These are phyloP conservation scores for Leptinotarsa defecta DNA, from an alignment of 1,140 invertebrate species.

Conservation along the genomic window DNA sequence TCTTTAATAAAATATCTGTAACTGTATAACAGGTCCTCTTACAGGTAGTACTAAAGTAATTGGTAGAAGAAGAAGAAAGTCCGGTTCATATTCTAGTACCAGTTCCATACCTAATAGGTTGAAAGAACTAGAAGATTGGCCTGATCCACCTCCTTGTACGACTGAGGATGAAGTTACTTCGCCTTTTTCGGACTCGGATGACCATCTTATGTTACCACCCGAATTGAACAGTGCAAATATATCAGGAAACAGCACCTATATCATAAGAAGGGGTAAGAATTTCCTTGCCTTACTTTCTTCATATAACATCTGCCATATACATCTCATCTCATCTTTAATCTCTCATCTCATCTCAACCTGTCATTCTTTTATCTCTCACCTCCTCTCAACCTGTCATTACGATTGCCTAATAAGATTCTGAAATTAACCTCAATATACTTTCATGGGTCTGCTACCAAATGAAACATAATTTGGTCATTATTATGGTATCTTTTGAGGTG, in stretches of 20 bases:
- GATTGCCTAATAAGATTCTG: too few species aligned
- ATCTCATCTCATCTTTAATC: too few species aligned
- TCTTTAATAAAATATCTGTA: too few species aligned
- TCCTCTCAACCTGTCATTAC: too few species aligned
- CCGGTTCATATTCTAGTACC: slow-evolving; percentile 64
- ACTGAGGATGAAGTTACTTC: slow-evolving; percentile 70
- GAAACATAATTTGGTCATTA: too few species aligned
- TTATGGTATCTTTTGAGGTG: too few species aligned
- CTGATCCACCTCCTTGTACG: slow-evolving; percentile 66
- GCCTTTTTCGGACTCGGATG: slow-evolving; percentile 69
- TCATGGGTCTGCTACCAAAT: too few species aligned
- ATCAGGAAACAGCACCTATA: slow-evolving; percentile 71
- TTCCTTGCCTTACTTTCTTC: not conserved
- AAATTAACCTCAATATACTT: too few species aligned
- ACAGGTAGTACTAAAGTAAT: slow-evolving; percentile 69
- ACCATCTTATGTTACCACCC: slow-evolving; percentile 58
- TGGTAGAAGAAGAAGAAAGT: slow-evolving; percentile 64
- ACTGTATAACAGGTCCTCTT: not conserved
- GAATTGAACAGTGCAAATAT: slow-evolving; percentile 60
- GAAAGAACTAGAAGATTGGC: slow-evolving; percentile 69
- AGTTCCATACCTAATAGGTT: slow-evolving; percentile 64
- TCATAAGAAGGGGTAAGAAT: slow-evolving; percentile 68
- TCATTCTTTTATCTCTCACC: too few species aligned
- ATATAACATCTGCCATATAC: too few species aligned
- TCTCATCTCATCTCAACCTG: too few species aligned